Percentiles rank a stretch among this genome's conserved stretches.
Evolutionary conservation across 2,888 invertebrate species (phyloP).

Genomic region (Himalopsyche japonica): DNA sequence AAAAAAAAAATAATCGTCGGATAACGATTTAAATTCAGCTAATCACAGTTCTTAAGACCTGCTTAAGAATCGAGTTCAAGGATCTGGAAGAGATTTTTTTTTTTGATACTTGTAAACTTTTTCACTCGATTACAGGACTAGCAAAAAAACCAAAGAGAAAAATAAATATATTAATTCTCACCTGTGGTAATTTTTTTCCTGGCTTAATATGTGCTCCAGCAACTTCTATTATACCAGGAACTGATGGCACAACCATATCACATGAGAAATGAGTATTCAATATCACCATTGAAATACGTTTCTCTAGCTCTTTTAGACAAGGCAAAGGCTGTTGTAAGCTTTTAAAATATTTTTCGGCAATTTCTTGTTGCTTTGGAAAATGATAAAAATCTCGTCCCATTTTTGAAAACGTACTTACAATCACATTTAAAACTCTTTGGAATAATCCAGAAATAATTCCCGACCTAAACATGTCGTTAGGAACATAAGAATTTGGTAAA

Average conservation of each 20-base stretch:
- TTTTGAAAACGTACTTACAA: conserved; percentile 47
- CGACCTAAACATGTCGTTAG: conserved; percentile 49
- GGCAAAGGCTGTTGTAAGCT: conserved; percentile 50
- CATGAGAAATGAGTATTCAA: conserved; percentile 59
- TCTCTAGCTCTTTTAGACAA: conserved; percentile 51
- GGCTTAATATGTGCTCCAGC: conserved; percentile 60
- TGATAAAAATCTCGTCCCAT: conserved; percentile 45
- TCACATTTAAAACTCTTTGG: conserved; percentile 51
- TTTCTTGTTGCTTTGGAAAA: conserved; percentile 47
- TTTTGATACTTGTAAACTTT: too few species aligned
- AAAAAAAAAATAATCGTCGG: too few species aligned
- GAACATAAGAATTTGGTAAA: conserved; percentile 54
- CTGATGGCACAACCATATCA: conserved; percentile 53
- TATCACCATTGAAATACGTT: conserved; percentile 52
- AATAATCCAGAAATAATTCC: conserved; percentile 52
- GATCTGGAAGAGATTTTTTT: too few species aligned
- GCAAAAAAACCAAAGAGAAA: not conserved
- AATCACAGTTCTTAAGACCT: too few species aligned
- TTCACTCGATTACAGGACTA: too few species aligned
- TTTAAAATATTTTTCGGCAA: conserved; percentile 46
- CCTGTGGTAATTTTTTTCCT: conserved; percentile 47
- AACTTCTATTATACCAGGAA: conserved; percentile 62
- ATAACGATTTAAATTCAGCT: too few species aligned
- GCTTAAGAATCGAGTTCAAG: too few species aligned
- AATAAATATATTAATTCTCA: conserved; percentile 41